Evolutionary conservation across 2,113 vertebrate species (phyloP).

Genomic region (Maccullochella peelii): DNA sequence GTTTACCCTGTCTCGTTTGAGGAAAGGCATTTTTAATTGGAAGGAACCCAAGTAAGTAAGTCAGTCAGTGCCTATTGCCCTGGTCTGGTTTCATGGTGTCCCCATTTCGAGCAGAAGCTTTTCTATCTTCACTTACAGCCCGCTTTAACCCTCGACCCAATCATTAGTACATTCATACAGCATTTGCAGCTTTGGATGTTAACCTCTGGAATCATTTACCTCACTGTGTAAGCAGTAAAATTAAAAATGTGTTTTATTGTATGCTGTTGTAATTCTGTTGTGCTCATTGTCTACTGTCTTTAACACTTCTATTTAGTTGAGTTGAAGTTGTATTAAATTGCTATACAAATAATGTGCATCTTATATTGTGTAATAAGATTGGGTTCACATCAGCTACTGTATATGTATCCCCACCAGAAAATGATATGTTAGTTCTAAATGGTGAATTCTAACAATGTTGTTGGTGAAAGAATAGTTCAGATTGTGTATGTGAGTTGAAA

Average conservation of each 20-base stretch:
- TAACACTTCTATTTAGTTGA: background rate
- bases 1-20: background rate
- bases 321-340: background rate
- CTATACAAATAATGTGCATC: background rate
- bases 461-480: background rate
- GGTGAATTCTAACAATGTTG: conserved; percentile 1
- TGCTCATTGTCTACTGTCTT: background rate
- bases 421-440: background rate
- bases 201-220: background rate
- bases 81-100: conserved; percentile 8
- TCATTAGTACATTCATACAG: background rate
- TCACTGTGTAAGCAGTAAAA: background rate
- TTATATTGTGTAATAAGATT: background rate
- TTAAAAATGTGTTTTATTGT: background rate
- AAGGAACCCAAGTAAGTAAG: conserved; percentile 6
- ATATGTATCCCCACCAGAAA: background rate
- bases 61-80: background rate
- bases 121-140: conserved; percentile 2
- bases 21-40: conserved; percentile 5
- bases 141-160: background rate
- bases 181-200: conserved; percentile 2
- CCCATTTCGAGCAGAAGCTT: conserved; percentile 1
- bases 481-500: background rate
- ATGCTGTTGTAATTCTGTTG: background rate
- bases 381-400: background rate